Evolutionary conservation across 2,113 vertebrate genomes (phyloP).

Genomic region (Erinaceus europaeus): DNA sequence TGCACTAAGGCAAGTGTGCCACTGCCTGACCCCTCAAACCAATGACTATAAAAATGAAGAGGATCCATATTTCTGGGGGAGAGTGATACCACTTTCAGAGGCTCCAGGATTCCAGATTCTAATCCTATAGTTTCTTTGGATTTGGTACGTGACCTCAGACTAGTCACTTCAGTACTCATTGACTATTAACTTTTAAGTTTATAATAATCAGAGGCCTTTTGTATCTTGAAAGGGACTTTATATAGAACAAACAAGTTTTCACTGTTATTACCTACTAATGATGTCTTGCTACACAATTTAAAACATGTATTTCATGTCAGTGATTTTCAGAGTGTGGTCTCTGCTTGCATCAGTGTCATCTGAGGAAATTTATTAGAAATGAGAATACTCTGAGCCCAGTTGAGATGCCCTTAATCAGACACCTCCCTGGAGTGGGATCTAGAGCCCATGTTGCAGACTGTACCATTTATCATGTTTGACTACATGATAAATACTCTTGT

Average conservation of each 20-base stretch:
- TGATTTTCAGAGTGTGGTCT: neutral
- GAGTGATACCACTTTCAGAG: too few species aligned
- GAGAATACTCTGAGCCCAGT: too few species aligned
- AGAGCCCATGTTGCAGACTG: too few species aligned
- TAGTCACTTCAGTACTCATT: neutral
- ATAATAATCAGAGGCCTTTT: neutral
- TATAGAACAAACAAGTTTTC: neutral
- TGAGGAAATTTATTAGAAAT: neutral
- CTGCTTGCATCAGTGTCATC: neutral
- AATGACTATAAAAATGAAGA: neutral
- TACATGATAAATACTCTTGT: too few species aligned
- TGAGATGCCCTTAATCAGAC: neutral
- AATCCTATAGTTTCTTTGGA: neutral
- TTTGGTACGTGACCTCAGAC: neutral
- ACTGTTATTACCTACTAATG: neutral
- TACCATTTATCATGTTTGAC: too few species aligned
- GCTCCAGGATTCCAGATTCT: neutral
- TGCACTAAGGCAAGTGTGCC: too few species aligned
- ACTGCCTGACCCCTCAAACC: too few species aligned
- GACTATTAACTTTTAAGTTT: neutral
- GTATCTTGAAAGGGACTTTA: neutral
- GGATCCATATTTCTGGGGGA: neutral
- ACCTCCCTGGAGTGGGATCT: fast-evolving
- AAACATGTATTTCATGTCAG: neutral
- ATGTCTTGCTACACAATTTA: neutral